A percentile compares a stretch with the other conserved stretches of the same genome.
Evolutionary conservation across 2,888 invertebrate species (phyloP).

Genomic region (Caenorhabditis sinica): DNA sequence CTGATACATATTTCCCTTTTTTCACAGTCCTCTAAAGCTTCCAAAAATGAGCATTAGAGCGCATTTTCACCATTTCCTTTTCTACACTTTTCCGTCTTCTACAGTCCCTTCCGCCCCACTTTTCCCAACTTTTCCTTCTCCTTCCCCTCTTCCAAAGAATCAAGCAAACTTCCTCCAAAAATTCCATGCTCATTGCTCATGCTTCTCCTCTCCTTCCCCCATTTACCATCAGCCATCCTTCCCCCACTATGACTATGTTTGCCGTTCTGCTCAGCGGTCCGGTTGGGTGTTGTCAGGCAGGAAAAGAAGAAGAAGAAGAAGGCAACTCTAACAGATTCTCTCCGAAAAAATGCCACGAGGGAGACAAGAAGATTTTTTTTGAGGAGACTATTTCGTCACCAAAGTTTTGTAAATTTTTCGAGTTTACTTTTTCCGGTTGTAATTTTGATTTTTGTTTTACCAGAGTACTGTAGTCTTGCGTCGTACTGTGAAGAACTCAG

Average conservation of each 20-base stretch:
- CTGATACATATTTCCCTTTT: no score
- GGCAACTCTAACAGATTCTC: conserved; percentile 9
- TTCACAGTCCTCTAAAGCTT: no score
- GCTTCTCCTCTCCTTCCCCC: conserved; percentile 1
- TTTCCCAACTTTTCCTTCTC: neutral
- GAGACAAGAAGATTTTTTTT: neutral
- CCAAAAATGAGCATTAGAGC: neutral
- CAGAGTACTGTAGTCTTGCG: no score
- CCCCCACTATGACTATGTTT: conserved; percentile 22
- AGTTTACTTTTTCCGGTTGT: no score
- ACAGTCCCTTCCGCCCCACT: neutral
- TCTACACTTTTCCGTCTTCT: neutral
- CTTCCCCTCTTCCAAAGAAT: no score
- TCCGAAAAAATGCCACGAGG: conserved; percentile 5
- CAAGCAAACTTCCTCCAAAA: neutral
- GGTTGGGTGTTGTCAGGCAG: conserved; percentile 33
- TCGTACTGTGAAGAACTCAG: no score
- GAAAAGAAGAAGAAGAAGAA: neutral
- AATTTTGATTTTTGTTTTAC: no score
- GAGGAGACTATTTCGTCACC: neutral
- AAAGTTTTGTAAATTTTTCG: neutral
- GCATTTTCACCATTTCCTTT: neutral
- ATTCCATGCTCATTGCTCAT: conserved; percentile 42
- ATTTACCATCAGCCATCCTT: no score
- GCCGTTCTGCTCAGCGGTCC: conserved; percentile 57